These are phyloP conservation scores for Seladonia tumulorum DNA, from an alignment of 2,888 invertebrate species.

Conservation along the genomic window DNA sequence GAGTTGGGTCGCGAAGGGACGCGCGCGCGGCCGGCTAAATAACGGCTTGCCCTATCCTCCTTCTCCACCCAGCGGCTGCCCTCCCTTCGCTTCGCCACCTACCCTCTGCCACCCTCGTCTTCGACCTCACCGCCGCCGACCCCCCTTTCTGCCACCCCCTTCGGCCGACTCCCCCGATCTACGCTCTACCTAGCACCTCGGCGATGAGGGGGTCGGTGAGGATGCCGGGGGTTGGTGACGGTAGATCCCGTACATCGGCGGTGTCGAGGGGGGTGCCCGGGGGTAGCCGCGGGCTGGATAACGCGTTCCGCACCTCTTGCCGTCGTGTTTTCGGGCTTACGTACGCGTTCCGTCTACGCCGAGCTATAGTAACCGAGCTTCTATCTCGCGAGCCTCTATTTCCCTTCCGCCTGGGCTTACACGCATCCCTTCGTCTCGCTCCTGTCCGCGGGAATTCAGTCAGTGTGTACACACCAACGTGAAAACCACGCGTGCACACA, in stretches of 20 bases:
- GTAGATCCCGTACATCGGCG: constrained; percentile 46
- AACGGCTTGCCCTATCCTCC: constrained; percentile 79
- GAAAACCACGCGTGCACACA: constrained; percentile 1
- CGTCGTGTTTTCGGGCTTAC: constrained; percentile 74
- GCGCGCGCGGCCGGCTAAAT: constrained; percentile 79
- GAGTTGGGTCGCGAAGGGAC: constrained; percentile 80
- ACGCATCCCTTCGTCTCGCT: not conserved
- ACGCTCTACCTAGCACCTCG: constrained; percentile 62
- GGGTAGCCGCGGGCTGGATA: constrained; percentile 18
- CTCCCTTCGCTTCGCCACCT: constrained; percentile 41
- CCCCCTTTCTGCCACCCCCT: constrained; percentile 37
- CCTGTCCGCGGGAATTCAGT: not conserved
- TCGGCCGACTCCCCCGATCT: constrained; percentile 46
- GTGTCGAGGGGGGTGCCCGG: constrained; percentile 6
- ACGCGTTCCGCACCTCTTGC: constrained; percentile 59
- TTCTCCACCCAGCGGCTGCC: constrained; percentile 76
- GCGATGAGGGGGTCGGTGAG: constrained; percentile 49
- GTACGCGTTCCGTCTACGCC: constrained; percentile 70
- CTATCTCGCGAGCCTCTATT: constrained; percentile 26
- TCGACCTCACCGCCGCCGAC: constrained; percentile 35
- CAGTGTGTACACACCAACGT: not conserved
- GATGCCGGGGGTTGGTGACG: constrained; percentile 34
- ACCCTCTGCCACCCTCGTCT: constrained; percentile 35
- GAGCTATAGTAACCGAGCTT: constrained; percentile 33
- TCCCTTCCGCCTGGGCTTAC: not conserved